Percentiles rank a stretch among this genome's conserved stretches.
phyloP scores from a whole-genome alignment of 2,113 vertebrate genomes.

The Actinemys pallida region DNA sequence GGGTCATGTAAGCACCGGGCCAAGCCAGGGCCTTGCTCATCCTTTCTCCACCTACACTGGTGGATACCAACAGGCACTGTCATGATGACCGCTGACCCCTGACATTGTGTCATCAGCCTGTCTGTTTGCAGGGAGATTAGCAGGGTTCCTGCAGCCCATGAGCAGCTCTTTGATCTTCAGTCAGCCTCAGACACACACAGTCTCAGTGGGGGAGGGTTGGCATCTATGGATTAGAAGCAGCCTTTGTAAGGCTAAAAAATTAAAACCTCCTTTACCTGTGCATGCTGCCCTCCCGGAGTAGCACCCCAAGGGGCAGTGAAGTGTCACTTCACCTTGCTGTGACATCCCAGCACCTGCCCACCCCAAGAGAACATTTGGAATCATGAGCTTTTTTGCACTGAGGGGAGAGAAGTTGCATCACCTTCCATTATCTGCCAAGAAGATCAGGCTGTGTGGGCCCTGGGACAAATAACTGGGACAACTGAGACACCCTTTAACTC shows the following conservation, averaged over 20 bases:
- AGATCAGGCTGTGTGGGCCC: neutral
- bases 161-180: neutral
- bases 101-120: neutral
- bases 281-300: neutral
- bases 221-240: neutral
- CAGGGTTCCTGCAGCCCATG: neutral
- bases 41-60: neutral
- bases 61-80: neutral
- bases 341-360: neutral
- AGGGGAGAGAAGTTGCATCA: slow-evolving; percentile 12
- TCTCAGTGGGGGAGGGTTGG: neutral
- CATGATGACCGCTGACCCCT: neutral
- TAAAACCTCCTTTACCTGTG: neutral
- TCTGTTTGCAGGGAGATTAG: neutral
- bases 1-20: neutral
- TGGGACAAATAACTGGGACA: neutral
- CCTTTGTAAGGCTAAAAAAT: neutral
- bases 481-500: slow-evolving; percentile 26
- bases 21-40: neutral
- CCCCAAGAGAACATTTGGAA: neutral
- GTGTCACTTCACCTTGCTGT: neutral
- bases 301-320: neutral
- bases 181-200: neutral
- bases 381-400: neutral
- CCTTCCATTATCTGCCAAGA: neutral